Evolutionary conservation across 1,140 invertebrate genomes (phyloP), one percentile per base, ranked within the genome.

Genomic region (Venturia canescens): DNA sequence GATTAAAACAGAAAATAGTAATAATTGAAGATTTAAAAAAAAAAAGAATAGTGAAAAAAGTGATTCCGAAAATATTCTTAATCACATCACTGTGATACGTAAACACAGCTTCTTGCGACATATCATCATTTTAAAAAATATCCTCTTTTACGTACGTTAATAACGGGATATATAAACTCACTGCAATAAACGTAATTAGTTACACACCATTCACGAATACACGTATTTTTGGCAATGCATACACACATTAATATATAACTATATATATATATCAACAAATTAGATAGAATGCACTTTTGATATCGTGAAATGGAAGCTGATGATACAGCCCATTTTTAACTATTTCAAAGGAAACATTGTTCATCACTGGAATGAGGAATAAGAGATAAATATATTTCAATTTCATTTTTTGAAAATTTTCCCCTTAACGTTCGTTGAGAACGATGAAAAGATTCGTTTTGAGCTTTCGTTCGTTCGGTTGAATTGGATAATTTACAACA

Each of bases 51-150:
- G 80, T 71, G 38, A 77, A 23, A 74, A 60, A 84, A 74, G 78
- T 86, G 82, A 87, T 88, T 82, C 63, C 78, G 70, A 86, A 84
- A 72, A 74, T 85, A 85, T 83, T 88, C 74, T 88, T 70, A 85
- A 88, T 89, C 88, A 90, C 88, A 87, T 78, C 78, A 83, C 88
- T 89, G 88, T 90, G 88, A 90, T 90, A 89, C 80, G 34, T 79
- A 82, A 83, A 84, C 86, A 88, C 78, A 85, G 80, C 82, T 87
- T 87, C 74, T 80, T 57, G 53, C 53, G 53, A 87, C 78, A 67
- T 79, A 72, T 74, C 86, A 87, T 83, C 82, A 44, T 11, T 44
- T 44, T 83, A 83, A 84, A 84, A 75, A 84, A 86, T 85, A 79
- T 81, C 84, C 76, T 79, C 75, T 60, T 70, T 76, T n/a, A 48